Conservation (phyloP, 2,888 invertebrate genomes). For the Mimas tiliae region DNA sequence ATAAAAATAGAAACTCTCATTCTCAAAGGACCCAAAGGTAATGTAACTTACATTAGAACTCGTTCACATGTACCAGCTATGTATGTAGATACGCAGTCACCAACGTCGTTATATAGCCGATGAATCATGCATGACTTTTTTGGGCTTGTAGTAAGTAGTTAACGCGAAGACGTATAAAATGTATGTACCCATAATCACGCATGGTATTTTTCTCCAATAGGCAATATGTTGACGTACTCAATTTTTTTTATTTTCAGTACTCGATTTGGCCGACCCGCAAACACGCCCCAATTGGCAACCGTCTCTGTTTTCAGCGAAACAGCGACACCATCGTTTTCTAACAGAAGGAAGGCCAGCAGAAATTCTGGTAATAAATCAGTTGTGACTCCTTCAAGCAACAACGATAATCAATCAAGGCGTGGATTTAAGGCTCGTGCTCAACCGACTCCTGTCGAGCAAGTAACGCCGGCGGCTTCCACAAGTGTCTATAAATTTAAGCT, state of each 20-base stretch:
- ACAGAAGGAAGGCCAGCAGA: slow-evolving; percentile 80
- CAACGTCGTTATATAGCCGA: slow-evolving; percentile 38
- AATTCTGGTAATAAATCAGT: slow-evolving; percentile 75
- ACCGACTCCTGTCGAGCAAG: slow-evolving; percentile 82
- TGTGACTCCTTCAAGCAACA: slow-evolving; percentile 71
- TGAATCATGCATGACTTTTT: slow-evolving; percentile 32
- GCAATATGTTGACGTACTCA: slow-evolving; percentile 37
- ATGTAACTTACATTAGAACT: slow-evolving; percentile 26
- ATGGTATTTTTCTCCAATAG: not conserved
- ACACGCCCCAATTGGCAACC: slow-evolving; percentile 86
- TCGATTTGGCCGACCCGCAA: slow-evolving; percentile 76
- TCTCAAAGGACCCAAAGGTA: slow-evolving; percentile 76
- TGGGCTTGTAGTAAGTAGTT: slow-evolving; percentile 28
- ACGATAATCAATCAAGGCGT: slow-evolving; percentile 79
- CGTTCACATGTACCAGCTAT: slow-evolving; percentile 33
- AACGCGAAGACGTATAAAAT: not conserved
- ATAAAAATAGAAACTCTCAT: slow-evolving; percentile 72
- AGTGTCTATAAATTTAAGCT: slow-evolving; percentile 92
- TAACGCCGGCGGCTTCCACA: slow-evolving; percentile 78
- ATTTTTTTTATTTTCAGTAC: slow-evolving; percentile 74
- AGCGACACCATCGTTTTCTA: slow-evolving; percentile 76
- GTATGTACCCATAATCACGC: not conserved
- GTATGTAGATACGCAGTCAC: slow-evolving; percentile 32
- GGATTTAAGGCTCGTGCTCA: slow-evolving; percentile 89
- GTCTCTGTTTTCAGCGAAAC: slow-evolving; percentile 88